A percentile compares a stretch with the other conserved stretches of the same genome.
Conservation (phyloP, 2,113 vertebrate genomes). For the Cynopterus brachyotis region DNA sequence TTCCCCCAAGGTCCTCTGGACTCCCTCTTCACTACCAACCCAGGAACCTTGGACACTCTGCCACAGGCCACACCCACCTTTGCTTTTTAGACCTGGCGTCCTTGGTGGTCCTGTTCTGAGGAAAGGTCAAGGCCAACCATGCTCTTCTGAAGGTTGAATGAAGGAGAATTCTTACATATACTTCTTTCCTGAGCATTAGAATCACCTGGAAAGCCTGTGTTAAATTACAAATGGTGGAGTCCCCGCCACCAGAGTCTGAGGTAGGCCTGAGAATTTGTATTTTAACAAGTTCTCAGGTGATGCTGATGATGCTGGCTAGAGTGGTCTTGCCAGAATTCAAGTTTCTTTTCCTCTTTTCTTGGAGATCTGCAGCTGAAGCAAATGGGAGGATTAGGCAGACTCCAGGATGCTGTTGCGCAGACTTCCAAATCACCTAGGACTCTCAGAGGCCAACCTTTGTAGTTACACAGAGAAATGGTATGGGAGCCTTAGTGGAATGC, state of each 20-base stretch:
- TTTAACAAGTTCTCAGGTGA: not conserved
- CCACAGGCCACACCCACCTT: no score
- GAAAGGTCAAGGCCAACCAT: not conserved
- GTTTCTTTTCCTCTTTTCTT: not conserved
- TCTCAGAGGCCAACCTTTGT: not conserved
- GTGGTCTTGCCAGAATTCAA: not conserved
- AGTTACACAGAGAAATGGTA: not conserved
- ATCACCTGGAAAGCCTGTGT: not conserved
- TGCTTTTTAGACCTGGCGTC: not conserved
- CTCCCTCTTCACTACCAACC: not conserved
- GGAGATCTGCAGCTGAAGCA: not conserved
- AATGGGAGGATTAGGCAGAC: not conserved
- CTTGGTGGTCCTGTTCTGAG: not conserved
- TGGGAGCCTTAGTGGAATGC: not conserved
- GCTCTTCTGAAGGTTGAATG: not conserved
- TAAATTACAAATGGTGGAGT: no score
- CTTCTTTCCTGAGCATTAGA: no score
- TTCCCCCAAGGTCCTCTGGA: not conserved
- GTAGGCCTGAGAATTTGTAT: not conserved
- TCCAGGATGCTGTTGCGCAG: no score
- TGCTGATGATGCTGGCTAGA: not conserved
- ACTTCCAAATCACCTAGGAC: not conserved
- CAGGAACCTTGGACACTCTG: not conserved
- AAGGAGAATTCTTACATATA: not conserved
- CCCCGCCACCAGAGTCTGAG: not conserved